Evolutionary conservation across 1,140 invertebrate species (phyloP), one percentile per base, ranked within the genome.

Genomic region (Drosophila auraria): DNA sequence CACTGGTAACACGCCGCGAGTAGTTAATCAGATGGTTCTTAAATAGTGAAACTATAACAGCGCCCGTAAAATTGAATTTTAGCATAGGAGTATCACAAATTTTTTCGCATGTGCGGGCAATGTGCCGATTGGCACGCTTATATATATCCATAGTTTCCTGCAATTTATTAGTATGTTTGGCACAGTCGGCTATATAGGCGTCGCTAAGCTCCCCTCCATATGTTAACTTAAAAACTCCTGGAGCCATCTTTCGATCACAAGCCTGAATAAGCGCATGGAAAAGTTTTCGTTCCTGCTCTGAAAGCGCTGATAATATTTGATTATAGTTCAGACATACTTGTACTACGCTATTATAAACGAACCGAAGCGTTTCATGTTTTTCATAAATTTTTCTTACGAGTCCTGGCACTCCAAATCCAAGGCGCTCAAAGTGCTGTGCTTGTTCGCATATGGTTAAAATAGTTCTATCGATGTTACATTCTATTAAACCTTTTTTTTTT

Each of bases 241-340:
- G 96, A 74, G 96, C 94, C 63, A 97, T 96, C 93, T 97, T 97
- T 83, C 95, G 95, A 90, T 97, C 96, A 60, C 94, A 94, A 25
- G 92, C 93, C 91, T 94, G 78, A 25, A 93, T 95, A 7, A 95
- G 81, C 2, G 94, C 94, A 72, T 94, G 94, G 86, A 95, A 95
- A 2, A 95, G 93, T 12, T 94, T 78, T 47, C 95, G 91, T 74
- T 95, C 95, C 40, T 95, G 93, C 15, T 95, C 94, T 5, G 94
- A 95, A 3, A 95, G 78, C 0, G 95, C 94, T 14, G 94, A 93
- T 11, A 98, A 91, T 47, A 97, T 97, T 84, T 95, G 96, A 92
- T 98, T 98, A 91, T 98, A 98, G 49, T 97, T 96, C 38, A 95
- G 94, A 1, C 97, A 95, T 1, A 98, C 95, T 5, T 95, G 94